Evolutionary conservation across 2,888 invertebrate genomes (phyloP).

Genomic region (Phengaris alcon): DNA sequence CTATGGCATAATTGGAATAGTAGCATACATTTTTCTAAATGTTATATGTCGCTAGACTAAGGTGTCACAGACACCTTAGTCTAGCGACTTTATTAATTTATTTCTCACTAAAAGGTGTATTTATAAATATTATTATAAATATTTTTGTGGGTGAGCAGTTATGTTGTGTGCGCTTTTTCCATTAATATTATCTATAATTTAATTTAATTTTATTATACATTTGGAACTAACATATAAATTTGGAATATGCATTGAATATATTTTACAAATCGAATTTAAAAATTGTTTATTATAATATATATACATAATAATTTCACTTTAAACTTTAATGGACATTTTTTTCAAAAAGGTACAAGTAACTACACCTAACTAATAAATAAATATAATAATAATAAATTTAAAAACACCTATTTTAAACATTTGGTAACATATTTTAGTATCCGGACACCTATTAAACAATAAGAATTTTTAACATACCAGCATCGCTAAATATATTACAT

Average conservation of each 20-base stretch:
- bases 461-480: constrained; percentile 10
- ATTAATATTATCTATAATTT: constrained; percentile 3
- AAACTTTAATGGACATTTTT: background rate
- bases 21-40: background rate
- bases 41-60: background rate
- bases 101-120: constrained; percentile 6
- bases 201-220: background rate
- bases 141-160: constrained; percentile 12
- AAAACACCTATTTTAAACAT: constrained; percentile 28
- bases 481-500: background rate
- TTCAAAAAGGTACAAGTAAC: constrained; percentile 27
- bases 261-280: constrained; percentile 25
- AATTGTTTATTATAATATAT: background rate
- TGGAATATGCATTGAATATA: constrained; percentile 16
- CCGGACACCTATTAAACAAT: constrained; percentile 5
- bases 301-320: constrained; percentile 10
- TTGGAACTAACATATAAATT: constrained; percentile 3
- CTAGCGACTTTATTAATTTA: too few relatives aligned
- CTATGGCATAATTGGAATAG: background rate
- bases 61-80: too few relatives aligned
- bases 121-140: constrained; percentile 4
- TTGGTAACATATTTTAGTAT: constrained; percentile 20
- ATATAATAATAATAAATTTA: constrained; percentile 25
- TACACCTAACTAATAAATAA: constrained; percentile 18
- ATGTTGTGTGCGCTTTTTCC: constrained; percentile 23